Evolutionary conservation across 2,113 vertebrate genomes (phyloP), one percentile per base, ranked within the genome.

Genomic region (Nymphicus hollandicus): DNA sequence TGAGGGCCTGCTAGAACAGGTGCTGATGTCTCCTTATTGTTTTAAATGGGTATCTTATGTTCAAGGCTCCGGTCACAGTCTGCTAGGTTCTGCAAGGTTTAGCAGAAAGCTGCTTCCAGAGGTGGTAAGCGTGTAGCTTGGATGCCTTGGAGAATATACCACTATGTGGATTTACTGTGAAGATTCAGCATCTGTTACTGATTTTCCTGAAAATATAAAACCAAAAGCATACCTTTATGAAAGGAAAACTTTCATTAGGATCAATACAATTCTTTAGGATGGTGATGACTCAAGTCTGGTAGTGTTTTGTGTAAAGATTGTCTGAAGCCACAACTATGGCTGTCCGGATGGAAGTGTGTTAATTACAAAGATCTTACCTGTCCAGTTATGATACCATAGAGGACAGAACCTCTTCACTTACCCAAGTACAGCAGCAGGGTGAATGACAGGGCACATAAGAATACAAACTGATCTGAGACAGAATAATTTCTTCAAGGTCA

Each of bases 231-330:
- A 6, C 11, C 35, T 35, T 69, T 39, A 33, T 58, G 29, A n/a
- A 49, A 77, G 79, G 71, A 35, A 69, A 70, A 70, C 18, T 12
- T 58, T 35, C 33, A 27, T 4, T 35, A 70, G 31, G 83, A 58
- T 0, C 0, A 83, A 8, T 27, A 2, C 4, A 2, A 5, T 78
- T 27, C 23, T 35, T 56, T 53, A 49, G 29, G 11, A 19, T 29
- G 35, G 31, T 61, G 64, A 6, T 72, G 39, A 71, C 47, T 91
- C 53, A 10, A 10, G 33, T 20, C 23, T 91, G 55, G 37, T 46
- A 60, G 43, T 39, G 7, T 56, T 56, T 89, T 86, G 80, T 81
- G 53, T 47, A 13, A 25, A 50, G 37, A 17, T 15, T 86, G 71
- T 56, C 27, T 81, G 66, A 41, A 89, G 81, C 39, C 44, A 37